Base-by-base conservation (phyloP, 2,888 invertebrate species). In the Archips crataeganus region DNA sequence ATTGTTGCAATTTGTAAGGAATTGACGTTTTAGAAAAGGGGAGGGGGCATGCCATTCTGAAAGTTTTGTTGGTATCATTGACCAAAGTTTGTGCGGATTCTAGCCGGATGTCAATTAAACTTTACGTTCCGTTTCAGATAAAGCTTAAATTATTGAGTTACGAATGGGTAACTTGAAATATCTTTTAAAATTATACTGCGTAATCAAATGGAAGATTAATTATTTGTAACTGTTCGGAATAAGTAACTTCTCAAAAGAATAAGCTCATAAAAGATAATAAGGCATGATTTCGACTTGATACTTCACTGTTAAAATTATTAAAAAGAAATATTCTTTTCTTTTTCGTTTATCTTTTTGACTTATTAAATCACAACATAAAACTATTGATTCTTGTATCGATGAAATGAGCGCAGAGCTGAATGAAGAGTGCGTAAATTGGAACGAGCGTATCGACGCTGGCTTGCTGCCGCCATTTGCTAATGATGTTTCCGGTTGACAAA, bases 1-100 rank as follows among this genome's bases (percentile, higher is more conserved):
- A 85, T 93, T 93, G 85, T 90, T 90, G 85, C 84, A 89, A 87
- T 90, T 90, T 89, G 84, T 84, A 80, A 80, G 79, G 79, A 82
- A 86, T 87, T 90, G 89, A 92, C 90, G 82, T 90, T 87, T 87
- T 76, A 73, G 79, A 81, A 78, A 84, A 84, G 80, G 82, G 85
- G 84, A 85, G 83, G 83, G 85, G 82, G 82, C 81, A 79, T 80
- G 78, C 75, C 78, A 70, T 69, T 76, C 49, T 34, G 42, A 70
- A 60, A 15, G 23, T 15, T 42, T 45, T 15, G 67, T 75, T 75
- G 75, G 75, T 49, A 70, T 65, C 65, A 65, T 70, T 74, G 74
- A 65, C 15, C 3, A 60, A 71, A 42, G 63, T 54, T 34, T 61
- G 59, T 74, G 61, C 65, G 60, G 69, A 74, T 65, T 74, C 51